Evolutionary conservation across 2,797 vertebrate genomes (phyloP), one percentile per base, ranked within the genome.

Genomic region (Sarcoramphus papa): DNA sequence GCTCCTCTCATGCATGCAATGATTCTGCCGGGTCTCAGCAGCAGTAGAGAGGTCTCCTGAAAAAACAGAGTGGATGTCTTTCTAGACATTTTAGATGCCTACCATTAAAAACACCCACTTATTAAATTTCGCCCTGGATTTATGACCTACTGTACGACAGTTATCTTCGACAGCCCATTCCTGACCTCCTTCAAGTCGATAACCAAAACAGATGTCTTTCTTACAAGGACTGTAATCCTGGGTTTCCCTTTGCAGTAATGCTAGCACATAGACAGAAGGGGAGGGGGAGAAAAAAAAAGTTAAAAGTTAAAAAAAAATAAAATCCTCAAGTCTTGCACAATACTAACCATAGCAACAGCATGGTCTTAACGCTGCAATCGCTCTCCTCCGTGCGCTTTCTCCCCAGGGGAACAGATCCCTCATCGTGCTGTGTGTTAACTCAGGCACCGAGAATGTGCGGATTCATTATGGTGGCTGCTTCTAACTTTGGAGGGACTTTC

Each of bases 261-360:
- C 54, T 12, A 69, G 47, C 60, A 57, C 14, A 16, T 20, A 85
- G 35, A 57, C 23, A 62, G 84, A 73, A 59, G 7, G 35, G 75
- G 53, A 37, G 33, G 13, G 24, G 28, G 8, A 76, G 18, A 28
- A 95, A n/a, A 73, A 65, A 40, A 50, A 85, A 35, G 43, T 80
- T 28, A 10, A 30, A 81, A 48, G 24, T 63, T 24, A 16, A 75
- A 78, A 87, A 62, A 54, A 51, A 7, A 40, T 7, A 40, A 60
- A 88, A 60, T 62, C 51, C 33, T 72, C 68, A 70, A 88, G 27
- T 47, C 72, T 89, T 85, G 70, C 50, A 92, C n/a, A 48, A 37
- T 28, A 43, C 57, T 64, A 95, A 90, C 75, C 92, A 94, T 77
- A 93, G 93, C 88, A 97, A 95, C 93, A 91, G 72, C 75, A 91